phyloP scores from a whole-genome alignment of 2,888 invertebrate genomes.

The Hirtodrosophila confusa region DNA sequence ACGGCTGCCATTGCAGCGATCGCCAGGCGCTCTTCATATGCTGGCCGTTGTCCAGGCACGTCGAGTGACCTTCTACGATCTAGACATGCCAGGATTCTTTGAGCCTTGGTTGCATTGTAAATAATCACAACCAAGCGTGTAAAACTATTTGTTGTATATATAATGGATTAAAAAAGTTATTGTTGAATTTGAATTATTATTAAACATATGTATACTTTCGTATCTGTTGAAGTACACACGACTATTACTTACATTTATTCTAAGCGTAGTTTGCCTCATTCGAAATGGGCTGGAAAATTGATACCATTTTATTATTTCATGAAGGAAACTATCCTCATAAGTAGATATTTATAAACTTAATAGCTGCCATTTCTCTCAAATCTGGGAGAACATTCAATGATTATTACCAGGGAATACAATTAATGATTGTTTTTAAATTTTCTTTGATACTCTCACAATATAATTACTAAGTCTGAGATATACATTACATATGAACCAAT shows the following conservation, averaged over 20 bases:
- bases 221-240: not conserved
- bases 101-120: conserved; percentile 60
- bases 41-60: conserved; percentile 60
- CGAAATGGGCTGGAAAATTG: no score
- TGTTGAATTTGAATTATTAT: conserved; percentile 2
- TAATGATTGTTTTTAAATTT: no score
- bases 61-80: conserved; percentile 73
- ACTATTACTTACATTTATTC: not conserved
- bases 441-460: no score
- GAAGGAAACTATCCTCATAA: no score
- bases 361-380: no score
- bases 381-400: no score
- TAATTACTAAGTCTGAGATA: no score
- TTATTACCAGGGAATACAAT: no score
- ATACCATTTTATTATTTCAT: no score
- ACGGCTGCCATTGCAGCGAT: conserved; percentile 31
- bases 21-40: conserved; percentile 52
- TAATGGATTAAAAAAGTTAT: not conserved
- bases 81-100: conserved; percentile 66
- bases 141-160: not conserved
- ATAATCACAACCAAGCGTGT: not conserved
- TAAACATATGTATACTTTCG: not conserved
- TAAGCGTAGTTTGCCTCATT: not conserved
- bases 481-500: no score
- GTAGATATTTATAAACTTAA: no score